Evolutionary conservation across 2,113 vertebrate genomes (phyloP), one percentile per base, ranked within the genome.

Genomic region (Albula glossodonta): DNA sequence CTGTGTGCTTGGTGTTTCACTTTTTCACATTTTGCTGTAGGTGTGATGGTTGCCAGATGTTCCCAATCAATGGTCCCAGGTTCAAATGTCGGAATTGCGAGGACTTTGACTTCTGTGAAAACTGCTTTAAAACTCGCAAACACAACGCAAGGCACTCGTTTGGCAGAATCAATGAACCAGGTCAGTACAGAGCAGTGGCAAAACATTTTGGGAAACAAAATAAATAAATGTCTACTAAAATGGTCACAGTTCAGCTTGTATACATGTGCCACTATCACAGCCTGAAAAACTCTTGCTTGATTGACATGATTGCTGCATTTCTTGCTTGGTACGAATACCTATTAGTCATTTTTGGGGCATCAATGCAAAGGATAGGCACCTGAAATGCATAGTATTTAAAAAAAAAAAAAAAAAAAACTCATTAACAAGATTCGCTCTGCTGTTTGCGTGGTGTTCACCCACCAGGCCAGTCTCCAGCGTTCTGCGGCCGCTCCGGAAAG

Each of bases 21-120:
- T 7, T 15, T n/a, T 5, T 81, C 7, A 31, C 15, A 41, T 53
- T 77, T 84, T 82, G 51, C 6, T 10, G 57, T 88, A 99, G 98
- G 88, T 99, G 98, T 91, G 98, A 99, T 51, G 98, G 98, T 89
- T 99, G 98, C 90, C 98, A 99, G 89, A 99, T 99, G 97, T 99
- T 99, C 92, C 98, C 98, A 12, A 99, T 99, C 90, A 98, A 98
- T 49, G 98, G 98, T 2, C 95, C 98, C 83, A 94, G 98, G 88
- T 99, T 98, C 94, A 99, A 99, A 92, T 99, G 98, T 91, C 97
- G 97, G 87, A 97, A 97, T 88, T 99, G 98, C 84, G 98, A 99
- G 53, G 98, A 99, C 93, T 99, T 99, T 91, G 98, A 99, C 90
- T 99, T 97, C 60, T 99, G 98, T 88, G 98, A 99, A 92, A 97